Base-by-base conservation (phyloP, 1,140 invertebrate genomes). In the Tribolium castaneum region DNA sequence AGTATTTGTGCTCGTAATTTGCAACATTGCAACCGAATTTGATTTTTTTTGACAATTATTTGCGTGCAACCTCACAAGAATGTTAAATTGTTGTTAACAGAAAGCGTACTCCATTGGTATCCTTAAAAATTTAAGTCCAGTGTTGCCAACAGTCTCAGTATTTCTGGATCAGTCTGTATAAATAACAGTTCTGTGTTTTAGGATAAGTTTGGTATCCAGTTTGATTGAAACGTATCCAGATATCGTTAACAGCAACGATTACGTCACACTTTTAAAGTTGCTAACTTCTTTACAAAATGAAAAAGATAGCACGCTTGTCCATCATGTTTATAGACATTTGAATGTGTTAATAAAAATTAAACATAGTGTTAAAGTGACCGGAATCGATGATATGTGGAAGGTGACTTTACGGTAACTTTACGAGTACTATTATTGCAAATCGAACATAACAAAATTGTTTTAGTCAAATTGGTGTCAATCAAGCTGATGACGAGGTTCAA, bases 181-280 rank as follows among this genome's bases (percentile, higher is more conserved):
- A n/a, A n/a, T 25, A 25, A 30, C 6, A 30, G 22, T 52, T 34
- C 56, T 72, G 25, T 49, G 9, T 80, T 82, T 73, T 52, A 84
- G 81, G 82, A 78, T 84, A 9, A 80, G 82, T 79, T 51, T 83
- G 9, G 75, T 79, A 6, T 54, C 66, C 19, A 70, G 71, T 10
- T 49, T 83, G 16, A 71, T 83, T 9, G 62, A 78, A 54, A 86
- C 85, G 75, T 88, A 89, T 84, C 88, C 89, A 2, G 59, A 85
- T 45, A 77, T 84, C 12, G 71, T 90, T 19, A 84, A 83, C 52
- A 52, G 78, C 3, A 22, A 84, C 6, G 84, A 88, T 75, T 87
- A 86, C 70, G 30, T 82, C 14, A 56, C 75, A 19, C 80, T 90
- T 34, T 16, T 90, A 6, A 82, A 86, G 82, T 77, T 80, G 13